Base-by-base conservation (phyloP, 2,113 vertebrate genomes). In the Muntiacus reevesi region DNA sequence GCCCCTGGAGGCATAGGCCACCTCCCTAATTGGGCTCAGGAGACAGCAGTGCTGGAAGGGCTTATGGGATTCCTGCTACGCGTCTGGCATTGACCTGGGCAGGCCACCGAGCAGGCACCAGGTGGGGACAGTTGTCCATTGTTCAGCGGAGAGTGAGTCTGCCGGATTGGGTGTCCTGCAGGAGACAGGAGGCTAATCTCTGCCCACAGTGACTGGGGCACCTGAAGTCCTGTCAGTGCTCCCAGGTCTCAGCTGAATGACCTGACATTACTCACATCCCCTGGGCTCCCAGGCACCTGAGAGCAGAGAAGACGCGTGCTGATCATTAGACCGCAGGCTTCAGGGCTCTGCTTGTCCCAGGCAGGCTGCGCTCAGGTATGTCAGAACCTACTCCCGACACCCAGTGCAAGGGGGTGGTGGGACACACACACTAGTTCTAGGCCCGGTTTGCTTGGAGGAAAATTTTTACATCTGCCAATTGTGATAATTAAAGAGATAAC, bases 211-310 rank as follows among this genome's bases (percentile, higher is more conserved):
- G 98, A 97, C 98, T 97, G 1, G 96, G 98, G 97, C 98, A 99
- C 98, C 98, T 94, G 98, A 94, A 97, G 98, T 97, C 98, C 98
- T 99, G 99, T 99, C 98, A 79, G 87, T 98, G 98, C 98, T 98
- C 98, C 96, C 96, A 98, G 99, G 98, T 98, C 98, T 97, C 62
- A 82, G 98, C 98, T 98, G 99, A 99, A 99, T 98, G 98, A 98
- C 98, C 97, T 97, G 96, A 98, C 98, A 98, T 97, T 98, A 98
- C 99, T 99, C 99, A 99, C 98, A 98, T 99, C 97, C 98, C 98
- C 92, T 94, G 94, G 95, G 96, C 97, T 98, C 96, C 62, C 0
- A 15, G 95, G 95, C 8, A 95, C 96, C 98, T 94, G 97, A 95
- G 98, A 98, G 87, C 95, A 86, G 96, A 87, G 55, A 71, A 47